Base-by-base conservation (phyloP, 2,888 invertebrate genomes). In the Caradrina clavipalpis region DNA sequence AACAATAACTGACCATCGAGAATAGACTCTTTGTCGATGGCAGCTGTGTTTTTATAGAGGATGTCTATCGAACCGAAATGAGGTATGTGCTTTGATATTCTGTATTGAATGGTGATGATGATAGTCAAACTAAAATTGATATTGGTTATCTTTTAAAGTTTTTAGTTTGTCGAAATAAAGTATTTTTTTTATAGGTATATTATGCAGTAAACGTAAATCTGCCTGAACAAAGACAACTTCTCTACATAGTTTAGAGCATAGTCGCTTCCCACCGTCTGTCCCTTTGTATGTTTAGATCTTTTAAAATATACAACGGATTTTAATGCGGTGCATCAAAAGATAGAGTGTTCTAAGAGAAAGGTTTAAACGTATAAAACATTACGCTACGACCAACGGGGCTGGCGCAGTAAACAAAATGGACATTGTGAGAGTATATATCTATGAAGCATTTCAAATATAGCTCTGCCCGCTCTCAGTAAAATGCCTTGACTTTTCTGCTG, bases 1-100 rank as follows among this genome's bases (percentile, higher is more conserved):
- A 94, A 95, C 95, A 95, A 95, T 94, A 89, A 93, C 87, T 94
- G 95, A 92, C 95, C 95, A 93, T 91, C 89, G 90, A 89, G 90
- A 90, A 89, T 89, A 88, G 86, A 83, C 78, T 89, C 90, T 90
- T 94, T 94, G 92, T 93, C 88, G 82, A 81, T 78, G 84, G 91
- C 95, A 95, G 95, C 93, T 94, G 95, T 91, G 86, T 91, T 93
- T 92, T 92, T 93, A 92, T 93, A 90, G 90, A 92, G 88, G 89
- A 89, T 91, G 84, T 88, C 88, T 89, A 89, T 90, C 85, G 84
- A 83, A 88, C 88, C 90, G 86, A 87, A 86, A 88, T 91, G 88
- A 88, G 86, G 86, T 88, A 89, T 87, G 85, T 84, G 76, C 80
- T 87, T 88, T 86, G 83, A 87, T 70, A 70, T 1, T 35, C 15